Base-by-base conservation (phyloP, 2,888 invertebrate species). In the Petrolisthes cinctipes region DNA sequence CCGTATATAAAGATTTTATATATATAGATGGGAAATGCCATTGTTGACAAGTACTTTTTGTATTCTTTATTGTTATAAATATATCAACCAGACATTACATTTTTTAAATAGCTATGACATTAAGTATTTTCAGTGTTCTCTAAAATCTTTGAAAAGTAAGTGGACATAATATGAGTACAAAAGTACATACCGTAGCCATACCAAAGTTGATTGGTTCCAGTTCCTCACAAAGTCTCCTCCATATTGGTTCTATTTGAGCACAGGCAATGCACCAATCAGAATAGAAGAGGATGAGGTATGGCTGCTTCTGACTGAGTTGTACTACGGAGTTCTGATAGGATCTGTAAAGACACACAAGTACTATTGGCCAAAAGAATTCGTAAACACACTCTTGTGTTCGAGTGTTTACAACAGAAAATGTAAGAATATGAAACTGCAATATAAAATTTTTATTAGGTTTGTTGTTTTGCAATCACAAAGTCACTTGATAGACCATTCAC, bases 261-360 rank as follows among this genome's bases (percentile, higher is more conserved):
- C 98, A 99, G 82, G 97, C 95, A 93, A 97, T 97, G 92, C 98
- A 99, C 96, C 97, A 98, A 93, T 98, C 98, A 7, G 97, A 96
- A 93, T 98, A 99, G 93, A 97, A 97, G 91, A 98, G 95, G 82
- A 99, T 94, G 87, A 99, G 93, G 89, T 97, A 96, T 11, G 98
- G 97, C 66, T 96, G 96, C 90, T 95, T 95, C 88, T 94, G 94
- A 92, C 97, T 98, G 92, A 97, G 97, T 90, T 97, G 97, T 85
- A 97, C 93, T 91, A 98, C 94, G 89, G 95, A 95, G 92, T 96
- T 97, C 92, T 98, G 97, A 93, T 96, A 98, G 91, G 97, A 95
- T 92, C 97, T 97, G 93, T 0, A 94, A 51, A 78, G 11, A 81
- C 51, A 78, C 23, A 37, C 37, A 78, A 37, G 51, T 51, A 78